Conservation (phyloP, 2,113 vertebrate genomes). For the Syrmaticus mikado region DNA sequence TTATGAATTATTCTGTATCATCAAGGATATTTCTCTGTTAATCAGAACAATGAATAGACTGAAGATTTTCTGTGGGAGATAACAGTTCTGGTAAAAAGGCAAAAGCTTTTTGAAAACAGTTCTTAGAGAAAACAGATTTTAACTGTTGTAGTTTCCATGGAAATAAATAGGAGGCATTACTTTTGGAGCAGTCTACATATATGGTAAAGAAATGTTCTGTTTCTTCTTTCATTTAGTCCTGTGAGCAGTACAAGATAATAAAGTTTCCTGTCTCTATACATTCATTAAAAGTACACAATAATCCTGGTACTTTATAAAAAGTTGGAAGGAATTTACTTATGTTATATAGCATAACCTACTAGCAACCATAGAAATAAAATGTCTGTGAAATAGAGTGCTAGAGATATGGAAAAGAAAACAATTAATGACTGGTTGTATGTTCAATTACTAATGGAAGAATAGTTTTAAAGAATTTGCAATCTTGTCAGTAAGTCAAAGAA, state of each 20-base stretch:
- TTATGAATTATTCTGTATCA: background rate
- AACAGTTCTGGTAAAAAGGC: background rate
- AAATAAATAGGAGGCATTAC: background rate
- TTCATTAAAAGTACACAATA: background rate
- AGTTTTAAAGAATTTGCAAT: conserved; percentile 48
- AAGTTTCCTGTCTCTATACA: background rate
- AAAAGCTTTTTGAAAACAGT: background rate
- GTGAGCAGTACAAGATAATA: background rate
- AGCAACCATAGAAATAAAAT: background rate
- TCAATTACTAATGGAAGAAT: conserved; percentile 48
- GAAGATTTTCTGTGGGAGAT: background rate
- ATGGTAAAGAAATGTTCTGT: background rate
- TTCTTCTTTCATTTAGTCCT: background rate
- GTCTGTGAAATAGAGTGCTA: background rate
- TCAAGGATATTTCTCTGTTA: background rate
- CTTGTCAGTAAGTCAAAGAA: conserved; percentile 43
- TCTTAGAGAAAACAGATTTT: background rate
- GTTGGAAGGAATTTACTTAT: background rate
- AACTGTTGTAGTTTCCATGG: background rate
- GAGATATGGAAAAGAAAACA: conserved; percentile 8
- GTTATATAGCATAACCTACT: background rate
- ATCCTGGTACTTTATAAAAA: background rate
- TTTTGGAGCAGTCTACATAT: background rate
- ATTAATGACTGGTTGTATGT: background rate
- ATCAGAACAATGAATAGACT: background rate